Percentiles rank a stretch among this genome's conserved stretches.
These are phyloP conservation scores for Gortyna flavago DNA, from an alignment of 2,888 invertebrate species.

Conservation along the genomic window DNA sequence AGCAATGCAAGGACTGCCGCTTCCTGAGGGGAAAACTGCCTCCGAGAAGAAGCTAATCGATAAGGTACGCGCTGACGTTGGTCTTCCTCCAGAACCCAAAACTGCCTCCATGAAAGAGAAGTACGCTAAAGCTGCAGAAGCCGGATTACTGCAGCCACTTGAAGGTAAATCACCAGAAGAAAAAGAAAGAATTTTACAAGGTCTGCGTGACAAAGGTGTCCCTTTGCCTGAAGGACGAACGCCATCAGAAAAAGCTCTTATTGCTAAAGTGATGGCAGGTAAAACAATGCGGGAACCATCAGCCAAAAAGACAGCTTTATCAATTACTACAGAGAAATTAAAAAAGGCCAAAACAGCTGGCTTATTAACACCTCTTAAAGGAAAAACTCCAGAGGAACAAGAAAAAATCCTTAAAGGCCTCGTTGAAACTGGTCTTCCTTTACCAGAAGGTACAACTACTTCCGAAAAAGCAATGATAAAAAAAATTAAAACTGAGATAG, in stretches of 20 bases:
- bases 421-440: constrained; percentile 46
- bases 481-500: constrained; percentile 52
- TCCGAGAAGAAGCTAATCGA: no score
- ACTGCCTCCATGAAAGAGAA: no score
- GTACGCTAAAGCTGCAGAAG: no score
- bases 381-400: constrained; percentile 50
- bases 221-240: background rate
- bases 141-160: no score
- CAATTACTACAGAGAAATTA: constrained; percentile 9
- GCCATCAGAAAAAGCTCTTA: background rate
- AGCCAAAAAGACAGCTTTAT: background rate
- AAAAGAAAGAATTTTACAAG: no score
- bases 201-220: no score
- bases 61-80: no score
- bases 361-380: constrained; percentile 51
- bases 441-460: constrained; percentile 56
- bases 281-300: background rate
- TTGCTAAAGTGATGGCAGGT: background rate
- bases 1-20: background rate
- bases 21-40: background rate
- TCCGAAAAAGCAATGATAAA: constrained; percentile 55
- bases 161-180: no score
- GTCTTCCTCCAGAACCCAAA: no score
- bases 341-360: constrained; percentile 44
- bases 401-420: constrained; percentile 52